Conservation (phyloP, 2,113 vertebrate species). For the Anhinga rufa region DNA sequence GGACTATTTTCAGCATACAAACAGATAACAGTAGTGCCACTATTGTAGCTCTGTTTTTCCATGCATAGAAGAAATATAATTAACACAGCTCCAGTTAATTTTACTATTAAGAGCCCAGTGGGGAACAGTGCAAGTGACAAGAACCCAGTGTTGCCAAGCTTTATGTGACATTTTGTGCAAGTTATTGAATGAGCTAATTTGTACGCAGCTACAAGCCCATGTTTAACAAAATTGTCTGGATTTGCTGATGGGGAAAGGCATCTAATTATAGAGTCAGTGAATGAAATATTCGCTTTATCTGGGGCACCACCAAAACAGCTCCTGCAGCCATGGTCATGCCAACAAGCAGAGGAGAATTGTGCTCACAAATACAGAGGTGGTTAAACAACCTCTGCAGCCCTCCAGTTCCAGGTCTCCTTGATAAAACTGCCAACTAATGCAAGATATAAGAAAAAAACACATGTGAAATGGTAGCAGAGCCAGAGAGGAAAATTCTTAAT, state of each 20-base stretch:
- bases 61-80: neutral
- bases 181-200: neutral
- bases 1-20: neutral
- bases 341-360: neutral
- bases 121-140: neutral
- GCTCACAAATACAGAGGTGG: neutral
- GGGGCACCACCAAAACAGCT: neutral
- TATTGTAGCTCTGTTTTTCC: neutral
- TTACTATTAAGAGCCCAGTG: neutral
- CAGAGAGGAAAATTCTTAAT: neutral
- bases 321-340: neutral
- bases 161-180: neutral
- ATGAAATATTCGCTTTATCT: neutral
- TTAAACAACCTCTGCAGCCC: neutral
- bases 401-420: neutral
- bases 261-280: neutral
- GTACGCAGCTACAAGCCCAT: neutral
- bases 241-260: neutral
- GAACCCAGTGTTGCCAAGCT: neutral
- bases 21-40: neutral
- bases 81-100: conserved; percentile 1
- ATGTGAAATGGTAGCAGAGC: neutral
- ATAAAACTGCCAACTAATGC: neutral
- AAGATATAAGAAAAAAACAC: neutral
- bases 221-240: neutral